Base-by-base conservation (phyloP, 2,888 invertebrate species). In the Drosophila helvetica region DNA sequence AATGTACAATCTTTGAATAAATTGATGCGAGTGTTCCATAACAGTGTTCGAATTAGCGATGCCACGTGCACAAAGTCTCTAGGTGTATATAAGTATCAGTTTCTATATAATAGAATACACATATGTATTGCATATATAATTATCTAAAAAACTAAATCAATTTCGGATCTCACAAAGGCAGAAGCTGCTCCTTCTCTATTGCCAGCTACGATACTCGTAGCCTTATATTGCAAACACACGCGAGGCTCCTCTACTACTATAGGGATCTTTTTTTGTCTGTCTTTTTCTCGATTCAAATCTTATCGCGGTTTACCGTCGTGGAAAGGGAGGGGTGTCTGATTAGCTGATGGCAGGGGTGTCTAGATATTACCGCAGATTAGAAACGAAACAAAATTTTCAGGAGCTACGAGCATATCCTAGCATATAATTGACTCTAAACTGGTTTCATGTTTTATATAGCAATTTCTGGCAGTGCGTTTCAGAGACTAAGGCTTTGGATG, bases 1-100 rank as follows among this genome's bases (percentile, higher is more conserved):
- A 25, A 47, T 62, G 67, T 67, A 67, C 66, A 67, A 58, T 67
- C 67, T 65, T 48, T 66, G 66, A 50, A 50, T 66, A 65, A 65
- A 65, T 66, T 66, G 66, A 65, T 50, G 66, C 66, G 56, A 65
- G 66, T 66, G 66, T 66, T 65, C 38, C 38, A 38, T 38, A 38
- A 38, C 38, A 38, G 38, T 38, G 38, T 38, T 38, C 38, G n/a
- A 38, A 38, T 7, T 38, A n/a, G 38, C 38, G n/a, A 38, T 38
- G 38, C n/a, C 38, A 15, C 38, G 38, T 38, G 38, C 38, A 38
- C 7, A 38, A 38, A 38, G n/a, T 38, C 38, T 38, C 38, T 38
- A 38, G 38, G 38, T 38, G 38, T 38, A n/a, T 38, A 38, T 38
- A 38, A n/a, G n/a, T 38, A n/a, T 38, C 15, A 38, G 38, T 38